A percentile compares a stretch with the other conserved stretches of the same genome.
phyloP scores from a whole-genome alignment of 2,888 invertebrate species.

The Drosophila maculinotata region DNA sequence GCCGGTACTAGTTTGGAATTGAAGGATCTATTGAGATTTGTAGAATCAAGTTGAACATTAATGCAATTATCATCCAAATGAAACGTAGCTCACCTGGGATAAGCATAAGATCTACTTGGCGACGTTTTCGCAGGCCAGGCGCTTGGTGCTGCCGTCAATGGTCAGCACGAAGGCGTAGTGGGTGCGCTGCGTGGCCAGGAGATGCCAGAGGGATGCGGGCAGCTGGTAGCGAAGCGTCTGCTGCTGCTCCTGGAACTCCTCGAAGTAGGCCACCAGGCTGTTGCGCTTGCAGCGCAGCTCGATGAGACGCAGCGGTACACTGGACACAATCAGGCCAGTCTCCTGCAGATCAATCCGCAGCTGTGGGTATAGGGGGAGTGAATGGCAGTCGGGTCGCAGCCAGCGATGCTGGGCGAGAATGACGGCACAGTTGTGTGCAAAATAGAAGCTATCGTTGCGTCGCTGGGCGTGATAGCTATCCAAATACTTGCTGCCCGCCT shows the following conservation, averaged over 20 bases:
- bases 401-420: constrained; percentile 83
- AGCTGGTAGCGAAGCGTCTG: constrained; percentile 58
- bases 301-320: constrained; percentile 68
- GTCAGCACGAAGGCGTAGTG: constrained; percentile 81
- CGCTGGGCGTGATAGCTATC: constrained; percentile 84
- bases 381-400: constrained; percentile 62
- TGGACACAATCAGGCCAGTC: constrained; percentile 60
- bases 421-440: constrained; percentile 82
- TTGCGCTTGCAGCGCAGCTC: constrained; percentile 81
- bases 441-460: constrained; percentile 83
- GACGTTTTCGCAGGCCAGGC: constrained; percentile 60
- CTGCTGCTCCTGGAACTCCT: constrained; percentile 61
- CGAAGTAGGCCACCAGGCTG: constrained; percentile 81
- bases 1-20: too few relatives aligned
- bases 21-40: too few relatives aligned
- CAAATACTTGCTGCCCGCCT: constrained; percentile 62
- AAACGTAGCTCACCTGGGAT: constrained; percentile 18
- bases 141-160: constrained; percentile 72
- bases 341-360: constrained; percentile 40
- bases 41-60: too few relatives aligned
- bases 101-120: background rate
- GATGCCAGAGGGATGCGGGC: constrained; percentile 63
- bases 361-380: background rate
- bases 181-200: constrained; percentile 60
- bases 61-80: too few relatives aligned